A percentile compares a stretch with the other conserved stretches of the same genome.
Evolutionary conservation across 2,113 vertebrate species (phyloP).

Genomic region (Galbula dea): DNA sequence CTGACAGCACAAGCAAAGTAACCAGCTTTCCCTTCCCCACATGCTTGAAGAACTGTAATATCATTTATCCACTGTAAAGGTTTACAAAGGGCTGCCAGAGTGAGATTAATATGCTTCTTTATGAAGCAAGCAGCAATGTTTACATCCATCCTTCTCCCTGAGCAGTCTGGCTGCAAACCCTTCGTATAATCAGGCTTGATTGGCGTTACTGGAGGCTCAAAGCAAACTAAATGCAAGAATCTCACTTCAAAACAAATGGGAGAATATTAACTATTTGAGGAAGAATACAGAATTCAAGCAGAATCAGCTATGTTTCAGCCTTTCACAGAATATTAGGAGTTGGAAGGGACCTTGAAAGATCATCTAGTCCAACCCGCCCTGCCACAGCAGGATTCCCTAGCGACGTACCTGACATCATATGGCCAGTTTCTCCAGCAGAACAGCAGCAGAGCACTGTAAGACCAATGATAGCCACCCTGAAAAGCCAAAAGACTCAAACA

Average conservation of each 20-base stretch:
- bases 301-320: background rate
- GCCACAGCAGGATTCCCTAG: too few relatives aligned
- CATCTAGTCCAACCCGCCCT: too few relatives aligned
- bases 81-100: slow-evolving; percentile 40
- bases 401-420: background rate
- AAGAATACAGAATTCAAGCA: background rate
- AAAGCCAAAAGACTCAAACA: background rate
- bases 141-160: background rate
- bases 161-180: background rate
- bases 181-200: background rate
- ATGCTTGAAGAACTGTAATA: slow-evolving; percentile 4
- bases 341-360: too few relatives aligned
- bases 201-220: background rate
- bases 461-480: background rate
- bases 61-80: slow-evolving; percentile 16
- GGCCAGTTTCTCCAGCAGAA: background rate
- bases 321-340: too few relatives aligned
- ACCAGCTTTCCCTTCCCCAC: slow-evolving; percentile 3
- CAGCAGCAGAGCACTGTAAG: background rate
- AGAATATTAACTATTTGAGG: background rate
- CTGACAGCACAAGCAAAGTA: slow-evolving; percentile 41
- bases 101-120: slow-evolving; percentile 40
- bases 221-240: background rate
- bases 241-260: background rate
- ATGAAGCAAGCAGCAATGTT: background rate